Conservation (phyloP, 2,888 invertebrate genomes). For the Drosophila monieri region DNA sequence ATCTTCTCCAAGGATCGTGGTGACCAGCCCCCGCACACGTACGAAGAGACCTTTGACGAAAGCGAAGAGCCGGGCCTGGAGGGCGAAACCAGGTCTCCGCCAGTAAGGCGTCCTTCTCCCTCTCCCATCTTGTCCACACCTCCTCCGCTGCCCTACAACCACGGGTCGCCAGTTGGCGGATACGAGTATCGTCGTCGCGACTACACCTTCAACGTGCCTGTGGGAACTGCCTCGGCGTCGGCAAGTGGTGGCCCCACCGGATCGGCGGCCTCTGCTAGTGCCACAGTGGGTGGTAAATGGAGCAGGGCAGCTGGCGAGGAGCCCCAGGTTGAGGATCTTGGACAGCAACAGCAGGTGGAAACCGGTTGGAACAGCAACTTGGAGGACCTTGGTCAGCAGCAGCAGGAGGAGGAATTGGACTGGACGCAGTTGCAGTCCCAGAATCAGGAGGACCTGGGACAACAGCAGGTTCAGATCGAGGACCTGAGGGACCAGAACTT, state of each 20-base stretch:
- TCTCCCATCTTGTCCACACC: conserved; percentile 41
- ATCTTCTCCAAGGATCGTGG: conserved; percentile 82
- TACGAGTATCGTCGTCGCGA: conserved; percentile 62
- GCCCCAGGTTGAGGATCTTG: conserved; percentile 48
- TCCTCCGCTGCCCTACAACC: conserved; percentile 50
- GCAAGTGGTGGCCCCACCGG: conserved; percentile 58
- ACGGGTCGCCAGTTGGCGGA: conserved; percentile 5
- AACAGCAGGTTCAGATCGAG: conserved; percentile 54
- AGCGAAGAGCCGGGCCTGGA: conserved; percentile 80
- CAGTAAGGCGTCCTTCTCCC: conserved; percentile 4
- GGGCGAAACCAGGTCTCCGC: conserved; percentile 53
- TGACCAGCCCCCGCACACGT: conserved; percentile 83
- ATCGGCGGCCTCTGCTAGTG: conserved; percentile 56
- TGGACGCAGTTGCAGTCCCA: conserved; percentile 68
- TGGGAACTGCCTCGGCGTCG: conserved; percentile 52
- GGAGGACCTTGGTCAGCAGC: conserved; percentile 35
- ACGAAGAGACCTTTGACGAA: conserved; percentile 78
- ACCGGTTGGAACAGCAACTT: conserved; percentile 20
- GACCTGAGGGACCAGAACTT: conserved; percentile 40
- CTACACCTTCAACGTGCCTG: conserved; percentile 56
- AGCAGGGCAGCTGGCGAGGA: conserved; percentile 54
- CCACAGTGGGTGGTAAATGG: conserved; percentile 53
- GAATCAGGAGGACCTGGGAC: conserved; percentile 45
- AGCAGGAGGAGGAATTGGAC: conserved; percentile 11
- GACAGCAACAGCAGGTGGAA: conserved; percentile 52